A percentile compares a stretch with the other conserved stretches of the same genome.
Evolutionary conservation across 2,888 invertebrate species (phyloP).

Genomic region (Phortica magna): DNA sequence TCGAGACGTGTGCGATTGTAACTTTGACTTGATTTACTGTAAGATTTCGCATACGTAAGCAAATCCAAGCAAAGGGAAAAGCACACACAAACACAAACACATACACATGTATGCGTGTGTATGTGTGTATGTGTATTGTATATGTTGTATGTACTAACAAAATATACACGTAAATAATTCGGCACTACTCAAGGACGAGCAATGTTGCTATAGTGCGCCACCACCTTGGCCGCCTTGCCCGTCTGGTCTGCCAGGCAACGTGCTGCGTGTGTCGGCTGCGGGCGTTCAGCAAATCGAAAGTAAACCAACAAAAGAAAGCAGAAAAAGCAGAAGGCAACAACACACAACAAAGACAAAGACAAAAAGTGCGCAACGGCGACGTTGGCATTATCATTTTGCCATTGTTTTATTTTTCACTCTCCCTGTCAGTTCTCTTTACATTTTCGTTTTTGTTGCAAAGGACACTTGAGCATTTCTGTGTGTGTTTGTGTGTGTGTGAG

Average conservation of each 20-base stretch:
- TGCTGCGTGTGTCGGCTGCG: not conserved
- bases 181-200: constrained; percentile 6
- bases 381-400: constrained; percentile 5
- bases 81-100: not conserved
- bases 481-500: not conserved
- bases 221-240: too few species aligned
- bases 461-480: constrained; percentile 9
- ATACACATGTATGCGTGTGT: not conserved
- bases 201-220: not conserved
- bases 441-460: constrained; percentile 1
- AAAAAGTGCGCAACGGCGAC: constrained; percentile 15
- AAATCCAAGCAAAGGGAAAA: not conserved
- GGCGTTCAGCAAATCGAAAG: constrained; percentile 1
- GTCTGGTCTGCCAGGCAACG: not conserved
- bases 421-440: too few species aligned
- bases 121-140: too few species aligned
- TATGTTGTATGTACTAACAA: not conserved
- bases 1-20: constrained; percentile 18
- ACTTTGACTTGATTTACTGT: constrained; percentile 25
- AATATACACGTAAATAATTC: constrained; percentile 2
- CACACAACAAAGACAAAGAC: not conserved
- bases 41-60: constrained; percentile 17
- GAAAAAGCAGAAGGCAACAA: not conserved
- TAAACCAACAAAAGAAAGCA: constrained; percentile 19
- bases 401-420: not conserved